Percentiles rank a stretch among this genome's conserved stretches.
Conservation (phyloP, 2,113 vertebrate genomes). For the Psittacus erithacus region DNA sequence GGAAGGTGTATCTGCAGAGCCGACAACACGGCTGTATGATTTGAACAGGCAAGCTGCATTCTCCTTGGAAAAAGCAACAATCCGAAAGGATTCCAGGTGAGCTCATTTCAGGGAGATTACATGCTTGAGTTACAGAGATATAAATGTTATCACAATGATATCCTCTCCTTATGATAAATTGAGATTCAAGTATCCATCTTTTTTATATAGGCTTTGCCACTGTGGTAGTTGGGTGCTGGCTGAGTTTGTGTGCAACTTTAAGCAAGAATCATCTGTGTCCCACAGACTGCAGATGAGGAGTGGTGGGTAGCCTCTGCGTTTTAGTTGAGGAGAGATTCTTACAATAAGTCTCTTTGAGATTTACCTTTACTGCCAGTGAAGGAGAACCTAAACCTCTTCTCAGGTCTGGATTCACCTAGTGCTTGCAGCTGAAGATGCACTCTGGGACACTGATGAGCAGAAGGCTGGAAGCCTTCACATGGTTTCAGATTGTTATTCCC, state of each 20-base stretch:
- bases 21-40: constrained; percentile 84
- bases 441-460: not conserved
- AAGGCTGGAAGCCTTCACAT: not conserved
- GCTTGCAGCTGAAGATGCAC: not conserved
- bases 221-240: not conserved
- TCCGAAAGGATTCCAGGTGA: constrained; percentile 91
- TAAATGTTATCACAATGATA: not conserved
- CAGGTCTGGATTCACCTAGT: not conserved
- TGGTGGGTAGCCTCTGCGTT: not conserved
- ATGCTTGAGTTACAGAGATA: not conserved
- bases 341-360: not conserved
- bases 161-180: not conserved
- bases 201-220: not conserved
- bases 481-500: not conserved
- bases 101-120: not conserved
- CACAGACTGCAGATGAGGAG: not conserved
- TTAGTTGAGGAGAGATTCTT: not conserved
- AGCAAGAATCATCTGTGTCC: not conserved
- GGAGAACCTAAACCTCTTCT: not conserved
- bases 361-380: not conserved
- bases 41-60: constrained; percentile 80
- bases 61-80: constrained; percentile 88
- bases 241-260: not conserved
- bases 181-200: not conserved
- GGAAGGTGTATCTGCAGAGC: constrained; percentile 92